Percentiles rank a stretch among this genome's conserved stretches.
These are phyloP conservation scores for Anagrus nilaparvatae DNA, from an alignment of 1,140 invertebrate species.

Conservation along the genomic window DNA sequence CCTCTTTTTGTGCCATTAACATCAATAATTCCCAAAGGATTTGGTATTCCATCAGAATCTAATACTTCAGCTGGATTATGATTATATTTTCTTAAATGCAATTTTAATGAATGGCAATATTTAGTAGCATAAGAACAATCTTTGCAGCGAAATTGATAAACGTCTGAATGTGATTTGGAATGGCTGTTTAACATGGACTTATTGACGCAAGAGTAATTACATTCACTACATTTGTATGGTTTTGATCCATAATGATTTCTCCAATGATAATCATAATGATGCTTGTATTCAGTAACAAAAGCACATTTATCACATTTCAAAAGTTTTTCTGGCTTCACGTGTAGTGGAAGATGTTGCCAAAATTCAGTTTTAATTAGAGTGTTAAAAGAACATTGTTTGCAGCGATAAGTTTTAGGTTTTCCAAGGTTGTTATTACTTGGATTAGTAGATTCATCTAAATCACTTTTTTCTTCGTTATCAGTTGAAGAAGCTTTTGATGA, in stretches of 20 bases:
- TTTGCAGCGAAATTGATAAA: conserved; percentile 92
- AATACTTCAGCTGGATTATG: conserved; percentile 80
- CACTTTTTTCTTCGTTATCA: conserved; percentile 20
- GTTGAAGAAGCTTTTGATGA: conserved; percentile 6
- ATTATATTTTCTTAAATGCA: conserved; percentile 86
- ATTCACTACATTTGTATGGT: conserved; percentile 91
- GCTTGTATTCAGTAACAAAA: conserved; percentile 98
- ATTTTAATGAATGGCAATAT: conserved; percentile 94
- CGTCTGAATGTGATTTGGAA: conserved; percentile 92
- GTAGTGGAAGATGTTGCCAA: conserved; percentile 82
- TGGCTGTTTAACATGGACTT: conserved; percentile 99
- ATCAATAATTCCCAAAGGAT: conserved; percentile 78
- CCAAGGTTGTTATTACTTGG: conserved; percentile 70
- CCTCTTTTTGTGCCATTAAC: conserved; percentile 81
- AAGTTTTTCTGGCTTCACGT: conserved; percentile 89
- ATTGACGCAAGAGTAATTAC: conserved; percentile 90
- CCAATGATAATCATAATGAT: conserved; percentile 95
- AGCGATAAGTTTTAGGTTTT: conserved; percentile 82
- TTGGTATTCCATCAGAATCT: conserved; percentile 78
- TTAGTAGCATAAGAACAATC: conserved; percentile 97
- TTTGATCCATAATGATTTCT: conserved; percentile 93
- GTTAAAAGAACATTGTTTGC: conserved; percentile 83
- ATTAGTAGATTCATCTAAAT: conserved; percentile 52
- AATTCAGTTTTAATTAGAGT: conserved; percentile 82
- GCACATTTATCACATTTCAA: conserved; percentile 85